A percentile compares a stretch with the other conserved stretches of the same genome.
phyloP scores from a whole-genome alignment of 2,888 invertebrate genomes.

The Hololepta plana region DNA sequence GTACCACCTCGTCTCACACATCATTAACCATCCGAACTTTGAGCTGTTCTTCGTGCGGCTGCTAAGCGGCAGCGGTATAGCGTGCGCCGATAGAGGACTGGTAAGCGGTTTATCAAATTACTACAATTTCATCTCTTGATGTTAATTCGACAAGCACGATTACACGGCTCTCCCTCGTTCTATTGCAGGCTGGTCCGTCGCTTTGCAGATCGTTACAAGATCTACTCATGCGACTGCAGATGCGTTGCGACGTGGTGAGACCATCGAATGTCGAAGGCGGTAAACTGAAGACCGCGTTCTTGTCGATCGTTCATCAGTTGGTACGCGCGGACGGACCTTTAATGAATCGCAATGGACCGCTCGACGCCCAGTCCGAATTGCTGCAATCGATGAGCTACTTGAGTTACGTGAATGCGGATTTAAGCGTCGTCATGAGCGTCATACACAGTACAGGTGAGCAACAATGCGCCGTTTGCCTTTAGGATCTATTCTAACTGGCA shows the following conservation, averaged over 20 bases:
- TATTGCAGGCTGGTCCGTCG: slow-evolving; percentile 51
- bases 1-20: too few species aligned
- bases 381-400: slow-evolving; percentile 45
- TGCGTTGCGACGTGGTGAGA: slow-evolving; percentile 43
- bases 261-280: slow-evolving; percentile 33
- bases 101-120: slow-evolving; percentile 21
- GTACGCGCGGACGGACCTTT: slow-evolving; percentile 46
- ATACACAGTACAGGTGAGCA: slow-evolving; percentile 49
- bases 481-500: too few species aligned
- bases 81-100: slow-evolving; percentile 32
- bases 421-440: slow-evolving; percentile 53
- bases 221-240: slow-evolving; percentile 47
- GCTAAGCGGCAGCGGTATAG: slow-evolving; percentile 43
- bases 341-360: slow-evolving; percentile 43
- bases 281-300: slow-evolving; percentile 41
- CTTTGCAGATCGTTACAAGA: slow-evolving; percentile 56
- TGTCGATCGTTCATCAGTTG: slow-evolving; percentile 53
- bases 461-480: too few species aligned
- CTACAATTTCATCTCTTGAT: neutral
- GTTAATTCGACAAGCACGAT: too few species aligned
- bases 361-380: slow-evolving; percentile 59
- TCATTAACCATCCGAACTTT: slow-evolving; percentile 40
- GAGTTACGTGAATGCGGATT: slow-evolving; percentile 48
- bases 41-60: slow-evolving; percentile 47
- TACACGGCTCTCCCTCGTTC: slow-evolving; percentile 1